Evolutionary conservation across 2,797 vertebrate genomes (phyloP).

Genomic region (Euthynnus affinis): DNA sequence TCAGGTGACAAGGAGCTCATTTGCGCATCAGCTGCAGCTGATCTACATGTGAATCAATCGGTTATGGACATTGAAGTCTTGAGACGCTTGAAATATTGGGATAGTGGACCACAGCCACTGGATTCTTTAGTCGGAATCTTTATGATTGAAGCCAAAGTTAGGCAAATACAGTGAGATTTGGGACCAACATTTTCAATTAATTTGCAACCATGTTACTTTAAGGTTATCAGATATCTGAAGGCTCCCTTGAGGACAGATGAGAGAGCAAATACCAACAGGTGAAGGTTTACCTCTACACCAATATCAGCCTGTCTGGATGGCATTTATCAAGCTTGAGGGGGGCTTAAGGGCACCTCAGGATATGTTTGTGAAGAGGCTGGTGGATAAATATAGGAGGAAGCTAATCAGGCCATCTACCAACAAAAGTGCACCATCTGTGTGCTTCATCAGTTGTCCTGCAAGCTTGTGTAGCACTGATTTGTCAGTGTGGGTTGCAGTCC

Average conservation of each 20-base stretch:
- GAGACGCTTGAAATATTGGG: not conserved
- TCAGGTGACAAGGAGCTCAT: constrained; percentile 28
- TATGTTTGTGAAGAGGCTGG: constrained; percentile 66
- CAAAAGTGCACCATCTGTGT: constrained; percentile 60
- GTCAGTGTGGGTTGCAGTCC: constrained; percentile 15
- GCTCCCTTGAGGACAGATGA: constrained; percentile 49
- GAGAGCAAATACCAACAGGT: constrained; percentile 77
- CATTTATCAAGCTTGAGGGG: constrained; percentile 74
- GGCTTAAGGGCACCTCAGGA: constrained; percentile 61
- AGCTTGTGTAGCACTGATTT: constrained; percentile 29
- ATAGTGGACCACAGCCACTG: not conserved
- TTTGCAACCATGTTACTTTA: constrained; percentile 37
- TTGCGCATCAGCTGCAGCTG: constrained; percentile 13
- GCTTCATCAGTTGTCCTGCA: constrained; percentile 38
- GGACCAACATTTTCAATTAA: not conserved
- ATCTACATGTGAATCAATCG: constrained; percentile 15
- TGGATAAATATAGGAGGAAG: constrained; percentile 69
- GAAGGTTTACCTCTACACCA: constrained; percentile 68
- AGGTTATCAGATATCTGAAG: constrained; percentile 39
- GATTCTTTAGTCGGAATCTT: not conserved
- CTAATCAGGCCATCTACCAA: constrained; percentile 69
- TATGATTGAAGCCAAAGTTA: not conserved
- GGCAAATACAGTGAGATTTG: constrained; percentile 4
- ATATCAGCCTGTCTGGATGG: constrained; percentile 64
- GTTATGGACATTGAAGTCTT: not conserved